These are phyloP conservation scores for Caenorhabditis sinica DNA, from an alignment of 2,888 invertebrate genomes.

Conservation along the genomic window DNA sequence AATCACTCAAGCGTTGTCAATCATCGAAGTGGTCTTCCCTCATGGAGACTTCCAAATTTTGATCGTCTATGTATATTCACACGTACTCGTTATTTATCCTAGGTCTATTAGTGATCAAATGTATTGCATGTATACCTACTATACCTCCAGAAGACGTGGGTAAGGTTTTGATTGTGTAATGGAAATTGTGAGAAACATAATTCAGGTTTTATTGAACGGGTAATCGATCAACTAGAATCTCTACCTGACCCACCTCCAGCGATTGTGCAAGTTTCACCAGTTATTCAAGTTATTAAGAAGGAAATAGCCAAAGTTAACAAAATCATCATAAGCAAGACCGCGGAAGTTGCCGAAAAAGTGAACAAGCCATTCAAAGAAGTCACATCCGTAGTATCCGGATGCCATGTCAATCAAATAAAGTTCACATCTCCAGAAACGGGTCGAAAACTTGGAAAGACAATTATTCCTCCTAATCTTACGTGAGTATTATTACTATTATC, in stretches of 20 bases:
- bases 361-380: conserved; percentile 44
- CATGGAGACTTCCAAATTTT: conserved; percentile 52
- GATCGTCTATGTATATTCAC: conserved; percentile 63
- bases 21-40: conserved; percentile 20
- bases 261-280: conserved; percentile 9
- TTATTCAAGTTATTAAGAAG: conserved; percentile 44
- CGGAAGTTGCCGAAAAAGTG: conserved; percentile 11
- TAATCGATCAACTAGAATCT: conserved; percentile 37
- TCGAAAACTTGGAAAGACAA: conserved; percentile 32
- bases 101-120: conserved; percentile 10
- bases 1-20: conserved; percentile 45
- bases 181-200: background rate
- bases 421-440: conserved; percentile 58
- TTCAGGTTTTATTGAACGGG: conserved; percentile 39
- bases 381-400: conserved; percentile 48
- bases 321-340: conserved; percentile 47
- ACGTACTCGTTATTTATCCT: conserved; percentile 54
- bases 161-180: conserved; percentile 32
- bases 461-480: conserved; percentile 56
- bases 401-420: conserved; percentile 49
- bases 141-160: conserved; percentile 53
- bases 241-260: conserved; percentile 32
- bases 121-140: conserved; percentile 46
- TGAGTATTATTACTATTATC: background rate
- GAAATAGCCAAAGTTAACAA: conserved; percentile 47